These are phyloP conservation scores for Caranx melampygus DNA, from an alignment of 2,113 vertebrate species.

Conservation along the genomic window DNA sequence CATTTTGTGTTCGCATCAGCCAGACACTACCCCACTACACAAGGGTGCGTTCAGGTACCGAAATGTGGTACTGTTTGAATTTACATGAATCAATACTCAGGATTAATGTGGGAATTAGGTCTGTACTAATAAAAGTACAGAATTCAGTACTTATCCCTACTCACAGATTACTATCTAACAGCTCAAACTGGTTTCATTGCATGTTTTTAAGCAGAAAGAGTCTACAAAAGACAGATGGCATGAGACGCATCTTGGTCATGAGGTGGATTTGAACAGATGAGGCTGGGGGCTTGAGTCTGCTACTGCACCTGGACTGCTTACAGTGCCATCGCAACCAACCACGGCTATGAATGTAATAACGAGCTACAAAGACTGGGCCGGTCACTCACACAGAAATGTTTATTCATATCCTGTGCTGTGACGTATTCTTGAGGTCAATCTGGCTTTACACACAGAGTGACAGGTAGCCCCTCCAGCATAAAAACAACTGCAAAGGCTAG, in stretches of 20 bases:
- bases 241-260: constrained; percentile 25
- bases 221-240: constrained; percentile 52
- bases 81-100: too few species aligned
- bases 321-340: not conserved
- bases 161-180: too few species aligned
- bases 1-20: too few species aligned
- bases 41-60: too few species aligned
- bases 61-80: too few species aligned
- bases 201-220: constrained; percentile 4
- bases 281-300: constrained; percentile 17
- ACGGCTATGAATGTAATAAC: not conserved
- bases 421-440: constrained; percentile 31
- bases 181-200: constrained; percentile 18
- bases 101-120: too few species aligned
- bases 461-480: constrained; percentile 41
- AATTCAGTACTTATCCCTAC: too few species aligned
- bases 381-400: not conserved
- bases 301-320: constrained; percentile 40
- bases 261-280: constrained; percentile 57
- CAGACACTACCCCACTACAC: too few species aligned
- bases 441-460: constrained; percentile 25
- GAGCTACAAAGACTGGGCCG: not conserved
- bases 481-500: constrained; percentile 45
- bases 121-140: too few species aligned
- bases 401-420: not conserved